These are phyloP conservation scores for Anniella stebbinsi DNA, from an alignment of 2,797 vertebrate species.

Conservation along the genomic window DNA sequence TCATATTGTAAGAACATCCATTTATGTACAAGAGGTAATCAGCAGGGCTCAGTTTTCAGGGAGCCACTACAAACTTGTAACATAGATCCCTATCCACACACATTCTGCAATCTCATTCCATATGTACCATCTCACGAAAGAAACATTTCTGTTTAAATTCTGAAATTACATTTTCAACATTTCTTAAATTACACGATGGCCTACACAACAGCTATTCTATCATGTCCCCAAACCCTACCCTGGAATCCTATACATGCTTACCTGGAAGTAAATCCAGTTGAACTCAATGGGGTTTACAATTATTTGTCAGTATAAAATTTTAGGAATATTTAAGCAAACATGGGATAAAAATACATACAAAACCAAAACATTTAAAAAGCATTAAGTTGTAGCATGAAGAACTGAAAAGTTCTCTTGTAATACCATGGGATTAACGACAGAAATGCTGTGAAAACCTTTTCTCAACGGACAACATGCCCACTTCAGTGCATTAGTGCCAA, in stretches of 20 bases:
- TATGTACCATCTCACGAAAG: background rate
- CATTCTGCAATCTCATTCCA: background rate
- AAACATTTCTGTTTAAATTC: background rate
- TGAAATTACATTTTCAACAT: background rate
- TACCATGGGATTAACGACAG: background rate
- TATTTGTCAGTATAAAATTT: background rate
- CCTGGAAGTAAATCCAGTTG: background rate
- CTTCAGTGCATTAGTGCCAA: constrained; percentile 26
- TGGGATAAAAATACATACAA: background rate
- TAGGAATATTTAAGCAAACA: background rate
- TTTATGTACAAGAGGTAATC: too few relatives aligned
- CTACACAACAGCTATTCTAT: too few relatives aligned
- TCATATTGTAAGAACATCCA: too few relatives aligned
- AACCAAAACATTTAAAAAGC: background rate
- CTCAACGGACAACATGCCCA: constrained; percentile 3
- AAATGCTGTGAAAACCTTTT: constrained; percentile 34
- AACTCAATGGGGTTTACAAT: too few relatives aligned
- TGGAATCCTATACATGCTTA: background rate
- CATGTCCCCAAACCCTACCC: too few relatives aligned
- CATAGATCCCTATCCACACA: background rate
- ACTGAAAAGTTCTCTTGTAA: background rate
- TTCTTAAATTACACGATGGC: background rate
- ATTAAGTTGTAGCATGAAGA: background rate
- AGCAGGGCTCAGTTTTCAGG: too few relatives aligned
- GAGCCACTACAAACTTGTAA: too few relatives aligned